A percentile compares a stretch with the other conserved stretches of the same genome.
These are phyloP conservation scores for Albula goreensis DNA, from an alignment of 2,113 vertebrate genomes.

Conservation along the genomic window DNA sequence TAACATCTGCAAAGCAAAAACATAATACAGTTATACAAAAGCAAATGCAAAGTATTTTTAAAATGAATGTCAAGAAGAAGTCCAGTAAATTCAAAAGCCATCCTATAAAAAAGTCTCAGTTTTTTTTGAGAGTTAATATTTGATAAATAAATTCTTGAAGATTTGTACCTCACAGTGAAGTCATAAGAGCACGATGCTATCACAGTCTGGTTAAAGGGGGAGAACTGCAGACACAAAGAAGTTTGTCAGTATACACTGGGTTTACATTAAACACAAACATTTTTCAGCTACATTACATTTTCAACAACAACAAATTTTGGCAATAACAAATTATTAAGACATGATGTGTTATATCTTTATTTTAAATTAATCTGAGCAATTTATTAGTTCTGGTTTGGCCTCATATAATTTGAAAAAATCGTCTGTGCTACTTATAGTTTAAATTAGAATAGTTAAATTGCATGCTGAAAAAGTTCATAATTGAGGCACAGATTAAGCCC, in stretches of 20 bases:
- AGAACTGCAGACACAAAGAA: constrained; percentile 77
- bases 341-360: not conserved
- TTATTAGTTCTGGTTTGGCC: not conserved
- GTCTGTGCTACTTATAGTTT: not conserved
- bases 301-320: not conserved
- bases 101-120: no score
- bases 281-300: constrained; percentile 2
- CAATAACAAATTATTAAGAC: no score
- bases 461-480: not conserved
- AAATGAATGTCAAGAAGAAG: no score
- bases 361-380: not conserved
- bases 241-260: constrained; percentile 6
- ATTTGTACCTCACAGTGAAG: constrained; percentile 88
- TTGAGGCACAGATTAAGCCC: not conserved
- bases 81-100: no score
- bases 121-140: no score
- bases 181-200: constrained; percentile 95
- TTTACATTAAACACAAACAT: not conserved
- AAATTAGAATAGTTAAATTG: not conserved
- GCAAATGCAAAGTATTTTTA: no score
- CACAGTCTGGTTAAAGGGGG: constrained; percentile 79
- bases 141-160: not conserved
- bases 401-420: not conserved
- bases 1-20: no score
- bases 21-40: no score